phyloP scores from a whole-genome alignment of 2,888 invertebrate species.

The Xiphydria camelus region DNA sequence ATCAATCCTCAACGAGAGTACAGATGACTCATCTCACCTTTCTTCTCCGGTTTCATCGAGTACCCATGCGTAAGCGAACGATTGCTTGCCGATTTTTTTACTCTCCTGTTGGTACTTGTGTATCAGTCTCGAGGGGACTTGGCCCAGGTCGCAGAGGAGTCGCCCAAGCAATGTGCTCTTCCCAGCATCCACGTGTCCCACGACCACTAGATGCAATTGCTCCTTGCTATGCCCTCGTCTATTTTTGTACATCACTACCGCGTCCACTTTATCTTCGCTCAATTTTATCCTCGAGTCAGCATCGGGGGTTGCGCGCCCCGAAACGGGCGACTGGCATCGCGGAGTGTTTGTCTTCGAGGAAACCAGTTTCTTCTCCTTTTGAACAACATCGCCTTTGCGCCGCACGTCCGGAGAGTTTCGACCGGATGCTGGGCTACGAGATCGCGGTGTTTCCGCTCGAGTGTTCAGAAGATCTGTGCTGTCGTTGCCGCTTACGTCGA shows the following conservation, averaged over 20 bases:
- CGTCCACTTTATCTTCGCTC: slow-evolving; percentile 64
- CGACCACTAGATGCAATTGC: slow-evolving; percentile 87
- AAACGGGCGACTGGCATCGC: slow-evolving; percentile 71
- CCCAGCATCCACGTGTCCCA: slow-evolving; percentile 97
- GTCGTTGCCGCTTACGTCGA: slow-evolving; percentile 40
- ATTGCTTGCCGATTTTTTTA: slow-evolving; percentile 95
- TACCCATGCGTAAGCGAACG: slow-evolving; percentile 99
- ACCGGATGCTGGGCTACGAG: slow-evolving; percentile 45
- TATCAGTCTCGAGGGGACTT: slow-evolving; percentile 61
- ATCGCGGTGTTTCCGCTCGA: slow-evolving; percentile 37
- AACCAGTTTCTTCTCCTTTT: slow-evolving; percentile 42
- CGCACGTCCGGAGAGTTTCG: slow-evolving; percentile 42
- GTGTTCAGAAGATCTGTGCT: slow-evolving; percentile 35
- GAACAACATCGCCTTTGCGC: slow-evolving; percentile 55
- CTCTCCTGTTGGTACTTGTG: slow-evolving; percentile 98
- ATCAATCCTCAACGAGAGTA: too few relatives aligned
- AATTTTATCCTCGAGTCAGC: slow-evolving; percentile 39
- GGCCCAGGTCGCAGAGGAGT: slow-evolving; percentile 82
- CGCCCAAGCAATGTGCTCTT: slow-evolving; percentile 98
- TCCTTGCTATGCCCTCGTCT: slow-evolving; percentile 82
- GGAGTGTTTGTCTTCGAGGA: slow-evolving; percentile 60
- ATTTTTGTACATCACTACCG: slow-evolving; percentile 67
- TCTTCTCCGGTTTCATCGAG: slow-evolving; percentile 99
- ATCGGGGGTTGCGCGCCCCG: slow-evolving; percentile 57
- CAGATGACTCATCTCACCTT: too few relatives aligned